phyloP scores from a whole-genome alignment of 2,113 vertebrate genomes.

The Acrocephalus kingi region DNA sequence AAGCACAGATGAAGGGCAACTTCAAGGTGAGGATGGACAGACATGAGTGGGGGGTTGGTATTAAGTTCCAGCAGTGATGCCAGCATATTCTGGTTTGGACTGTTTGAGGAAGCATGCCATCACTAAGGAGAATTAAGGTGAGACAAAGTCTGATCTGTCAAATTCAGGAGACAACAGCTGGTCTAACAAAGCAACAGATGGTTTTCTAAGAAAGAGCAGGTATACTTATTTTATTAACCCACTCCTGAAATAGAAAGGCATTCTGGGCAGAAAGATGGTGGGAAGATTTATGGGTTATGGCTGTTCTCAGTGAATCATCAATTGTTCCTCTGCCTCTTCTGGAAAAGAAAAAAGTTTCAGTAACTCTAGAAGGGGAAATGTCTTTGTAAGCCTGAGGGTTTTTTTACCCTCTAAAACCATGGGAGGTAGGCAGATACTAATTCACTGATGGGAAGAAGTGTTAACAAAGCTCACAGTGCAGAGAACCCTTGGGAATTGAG shows the following conservation, averaged over 20 bases:
- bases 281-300: not conserved
- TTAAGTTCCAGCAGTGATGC: not conserved
- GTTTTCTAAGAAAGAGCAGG: not conserved
- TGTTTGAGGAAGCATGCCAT: not conserved
- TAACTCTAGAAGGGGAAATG: not conserved
- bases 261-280: not conserved
- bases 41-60: rapidly evolving
- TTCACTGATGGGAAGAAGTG: not conserved
- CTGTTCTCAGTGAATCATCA: not conserved
- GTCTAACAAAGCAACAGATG: not conserved
- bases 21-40: not conserved
- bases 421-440: not conserved
- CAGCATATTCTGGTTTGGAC: not conserved
- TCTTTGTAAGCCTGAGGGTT: not conserved
- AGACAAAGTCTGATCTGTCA: not conserved
- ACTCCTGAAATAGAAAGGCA: not conserved
- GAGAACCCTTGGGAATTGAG: not conserved
- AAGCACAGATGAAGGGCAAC: not conserved
- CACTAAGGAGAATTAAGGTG: not conserved
- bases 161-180: not conserved
- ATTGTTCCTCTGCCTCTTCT: not conserved
- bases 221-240: not conserved
- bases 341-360: not conserved
- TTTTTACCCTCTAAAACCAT: not conserved
- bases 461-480: not conserved